Conservation (phyloP, 1,140 invertebrate genomes). For the Papilio polyxenes region DNA sequence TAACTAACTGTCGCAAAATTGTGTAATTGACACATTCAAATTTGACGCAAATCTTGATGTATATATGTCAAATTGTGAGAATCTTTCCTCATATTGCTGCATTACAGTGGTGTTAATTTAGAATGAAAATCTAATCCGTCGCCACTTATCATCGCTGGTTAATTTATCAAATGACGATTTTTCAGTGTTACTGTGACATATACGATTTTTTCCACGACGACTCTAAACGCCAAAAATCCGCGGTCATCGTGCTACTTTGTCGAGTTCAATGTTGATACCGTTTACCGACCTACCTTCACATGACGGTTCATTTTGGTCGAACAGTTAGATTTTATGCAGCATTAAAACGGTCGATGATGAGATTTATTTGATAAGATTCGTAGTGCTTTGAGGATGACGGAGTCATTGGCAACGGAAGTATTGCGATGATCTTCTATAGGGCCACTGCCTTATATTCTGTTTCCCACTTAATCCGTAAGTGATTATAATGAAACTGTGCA, state of each 20-base stretch:
- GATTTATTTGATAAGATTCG: constrained; percentile 42
- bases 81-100: no score
- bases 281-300: constrained; percentile 76
- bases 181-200: not conserved
- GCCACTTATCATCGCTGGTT: not conserved
- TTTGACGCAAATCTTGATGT: no score
- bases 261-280: constrained; percentile 66
- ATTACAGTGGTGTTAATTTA: no score
- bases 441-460: no score
- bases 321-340: constrained; percentile 69
- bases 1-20: no score
- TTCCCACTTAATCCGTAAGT: no score
- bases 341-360: constrained; percentile 67
- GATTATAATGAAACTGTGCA: no score
- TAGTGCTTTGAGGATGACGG: not conserved
- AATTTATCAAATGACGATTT: not conserved
- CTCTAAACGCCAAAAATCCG: constrained; percentile 57
- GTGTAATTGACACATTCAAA: no score
- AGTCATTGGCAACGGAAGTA: not conserved
- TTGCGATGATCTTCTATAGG: no score
- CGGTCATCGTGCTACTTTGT: constrained; percentile 71
- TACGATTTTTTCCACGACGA: constrained; percentile 64
- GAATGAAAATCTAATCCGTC: not conserved
- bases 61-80: no score
- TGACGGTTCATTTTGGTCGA: constrained; percentile 66